Conservation (phyloP, 2,113 vertebrate genomes). For the Naja naja region DNA sequence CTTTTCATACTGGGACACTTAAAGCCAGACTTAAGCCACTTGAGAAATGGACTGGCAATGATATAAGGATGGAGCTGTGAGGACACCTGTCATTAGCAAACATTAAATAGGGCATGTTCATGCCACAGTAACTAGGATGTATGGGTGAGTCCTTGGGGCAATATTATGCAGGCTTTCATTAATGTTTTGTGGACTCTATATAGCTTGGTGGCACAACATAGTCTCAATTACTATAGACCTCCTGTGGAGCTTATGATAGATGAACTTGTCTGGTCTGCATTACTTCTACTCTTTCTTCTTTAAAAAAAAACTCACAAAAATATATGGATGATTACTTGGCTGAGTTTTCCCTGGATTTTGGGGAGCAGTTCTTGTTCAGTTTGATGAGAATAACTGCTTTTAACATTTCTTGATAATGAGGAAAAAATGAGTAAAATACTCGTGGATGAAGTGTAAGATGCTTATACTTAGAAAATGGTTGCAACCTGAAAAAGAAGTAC, state of each 20-base stretch:
- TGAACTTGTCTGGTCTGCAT: not conserved
- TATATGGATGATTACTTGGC: not conserved
- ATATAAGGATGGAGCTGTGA: not conserved
- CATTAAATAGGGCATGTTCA: not conserved
- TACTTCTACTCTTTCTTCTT: not conserved
- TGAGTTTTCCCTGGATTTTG: not conserved
- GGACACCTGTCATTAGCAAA: not conserved
- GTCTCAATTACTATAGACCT: not conserved
- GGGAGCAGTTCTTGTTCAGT: not conserved
- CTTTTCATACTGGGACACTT: not conserved
- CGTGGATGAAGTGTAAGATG: not conserved
- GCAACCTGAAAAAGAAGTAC: not conserved
- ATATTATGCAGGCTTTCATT: not conserved
- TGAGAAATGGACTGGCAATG: not conserved
- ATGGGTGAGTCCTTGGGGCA: not conserved
- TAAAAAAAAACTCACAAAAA: not conserved
- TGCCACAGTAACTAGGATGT: not conserved
- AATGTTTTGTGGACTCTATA: not conserved
- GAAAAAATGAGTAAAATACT: not conserved
- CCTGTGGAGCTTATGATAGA: not conserved
- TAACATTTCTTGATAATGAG: not conserved
- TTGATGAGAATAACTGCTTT: not conserved
- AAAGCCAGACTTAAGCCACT: not conserved
- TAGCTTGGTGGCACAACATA: not conserved
- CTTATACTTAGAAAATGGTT: not conserved